Base-by-base conservation (phyloP, 2,113 vertebrate species). In the Tragulus kanchil region DNA sequence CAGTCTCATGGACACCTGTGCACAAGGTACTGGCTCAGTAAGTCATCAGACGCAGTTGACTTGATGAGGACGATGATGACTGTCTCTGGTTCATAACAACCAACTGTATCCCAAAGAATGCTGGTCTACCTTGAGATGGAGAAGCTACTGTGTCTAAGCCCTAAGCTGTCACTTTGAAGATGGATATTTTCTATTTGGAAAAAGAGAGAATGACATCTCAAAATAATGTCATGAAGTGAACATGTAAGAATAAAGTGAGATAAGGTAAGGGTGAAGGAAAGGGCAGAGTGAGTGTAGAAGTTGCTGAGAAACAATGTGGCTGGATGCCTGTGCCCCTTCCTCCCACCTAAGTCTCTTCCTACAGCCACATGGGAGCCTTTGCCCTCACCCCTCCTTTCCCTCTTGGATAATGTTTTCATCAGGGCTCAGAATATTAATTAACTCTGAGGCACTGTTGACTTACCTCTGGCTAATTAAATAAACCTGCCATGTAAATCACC, bases 341-440 rank as follows among this genome's bases (percentile, higher is more conserved):
- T 88, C 25, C 54, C 28, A 75, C 15, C 17, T 16, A 54, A 21
- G 52, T 36, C 10, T 23, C 36, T 82, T 21, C 31, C 54, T 62
- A 11, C 3, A 90, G 77, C 58, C 23, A 82, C 4, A 15, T 45
- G 15, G 59, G 50, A 58, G 42, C 59, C 52, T 36, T 73, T 2
- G 0, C 19, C 64, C 26, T 31, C 28, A 28, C 15, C 21, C 17
- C 26, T 48, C n/a, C 36, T 85, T 71, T 52, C 90, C 15, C 52
- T n/a, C 5, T 65, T 52, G 61, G 52, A 23, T 75, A 75, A 12
- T 48, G 61, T 89, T 86, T 13, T 11, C 23, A 92, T 17, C 8
- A 36, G 59, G 62, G 83, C 86, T 97, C 96, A 95, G 96, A 97
- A 97, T 96, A 97, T 96, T 96, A 95, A 96, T 97, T 94, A 97